Evolutionary conservation across 2,797 vertebrate species (phyloP).

Genomic region (Platyrinchus mystaceus): DNA sequence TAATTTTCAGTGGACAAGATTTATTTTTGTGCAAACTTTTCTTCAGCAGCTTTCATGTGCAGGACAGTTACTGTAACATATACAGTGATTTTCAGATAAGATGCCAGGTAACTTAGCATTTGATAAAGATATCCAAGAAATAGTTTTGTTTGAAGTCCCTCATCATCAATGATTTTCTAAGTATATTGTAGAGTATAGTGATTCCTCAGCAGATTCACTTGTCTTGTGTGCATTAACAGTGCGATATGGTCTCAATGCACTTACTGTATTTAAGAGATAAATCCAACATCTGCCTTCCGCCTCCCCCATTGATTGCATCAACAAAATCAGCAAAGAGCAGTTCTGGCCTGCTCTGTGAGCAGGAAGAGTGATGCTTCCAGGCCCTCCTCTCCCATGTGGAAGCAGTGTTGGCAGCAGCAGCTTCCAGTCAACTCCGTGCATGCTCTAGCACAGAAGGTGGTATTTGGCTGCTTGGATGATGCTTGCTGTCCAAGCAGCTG

Average conservation of each 20-base stretch:
- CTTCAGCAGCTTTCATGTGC: background rate
- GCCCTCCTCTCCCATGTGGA: background rate
- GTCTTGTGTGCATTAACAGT: background rate
- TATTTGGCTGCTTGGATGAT: background rate
- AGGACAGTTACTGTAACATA: background rate
- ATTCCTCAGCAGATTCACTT: background rate
- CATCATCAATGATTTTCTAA: background rate
- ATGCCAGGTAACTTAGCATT: background rate
- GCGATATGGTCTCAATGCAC: background rate
- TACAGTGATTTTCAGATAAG: background rate
- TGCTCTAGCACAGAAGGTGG: background rate
- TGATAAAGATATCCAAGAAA: background rate
- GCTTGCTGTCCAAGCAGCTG: background rate
- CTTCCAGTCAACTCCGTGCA: background rate
- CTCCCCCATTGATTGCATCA: background rate
- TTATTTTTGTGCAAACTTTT: background rate
- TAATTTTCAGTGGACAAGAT: background rate
- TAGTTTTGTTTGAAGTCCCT: background rate
- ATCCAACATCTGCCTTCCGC: background rate
- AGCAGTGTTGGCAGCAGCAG: background rate
- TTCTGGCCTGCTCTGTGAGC: background rate
- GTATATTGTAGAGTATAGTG: background rate
- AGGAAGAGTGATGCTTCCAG: background rate
- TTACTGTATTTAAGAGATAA: background rate
- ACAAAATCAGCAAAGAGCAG: background rate